A percentile compares a stretch with the other conserved stretches of the same genome.
phyloP scores from a whole-genome alignment of 1,140 invertebrate species.

The Prorops nasuta region DNA sequence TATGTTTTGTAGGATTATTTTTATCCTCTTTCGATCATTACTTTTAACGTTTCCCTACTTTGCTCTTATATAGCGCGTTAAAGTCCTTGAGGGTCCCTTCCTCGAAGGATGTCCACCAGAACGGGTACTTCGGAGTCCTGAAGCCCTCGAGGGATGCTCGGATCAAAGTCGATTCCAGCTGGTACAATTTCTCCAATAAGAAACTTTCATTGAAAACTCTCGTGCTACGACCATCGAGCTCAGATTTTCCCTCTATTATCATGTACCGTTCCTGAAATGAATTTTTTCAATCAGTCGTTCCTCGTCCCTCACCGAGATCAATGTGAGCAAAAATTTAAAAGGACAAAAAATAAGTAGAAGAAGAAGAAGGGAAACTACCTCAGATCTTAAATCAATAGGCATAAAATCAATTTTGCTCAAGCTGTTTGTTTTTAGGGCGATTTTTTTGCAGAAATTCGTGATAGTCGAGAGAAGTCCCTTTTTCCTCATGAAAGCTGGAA shows the following conservation, averaged over 20 bases:
- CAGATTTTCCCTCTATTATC: too few relatives aligned
- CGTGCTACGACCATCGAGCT: not conserved
- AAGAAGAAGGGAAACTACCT: too few relatives aligned
- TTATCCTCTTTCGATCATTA: not conserved
- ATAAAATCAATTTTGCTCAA: slow-evolving; percentile 29
- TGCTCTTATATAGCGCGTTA: slow-evolving; percentile 28
- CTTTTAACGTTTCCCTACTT: slow-evolving; percentile 16
- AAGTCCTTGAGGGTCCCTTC: slow-evolving; percentile 40
- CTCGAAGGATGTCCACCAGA: slow-evolving; percentile 46
- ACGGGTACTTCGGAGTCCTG: slow-evolving; percentile 32
- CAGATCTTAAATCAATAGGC: slow-evolving; percentile 22
- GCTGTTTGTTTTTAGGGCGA: slow-evolving; percentile 18
- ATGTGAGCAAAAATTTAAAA: too few relatives aligned
- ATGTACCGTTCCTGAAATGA: too few relatives aligned
- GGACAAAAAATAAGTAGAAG: too few relatives aligned
- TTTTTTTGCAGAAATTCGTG: slow-evolving; percentile 40
- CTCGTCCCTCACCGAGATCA: too few relatives aligned
- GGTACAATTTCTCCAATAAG: slow-evolving; percentile 28
- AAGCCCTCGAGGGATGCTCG: slow-evolving; percentile 25
- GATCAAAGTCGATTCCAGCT: slow-evolving; percentile 25
- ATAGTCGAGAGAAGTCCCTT: slow-evolving; percentile 39
- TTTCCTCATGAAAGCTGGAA: slow-evolving; percentile 39
- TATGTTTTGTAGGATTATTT: too few relatives aligned
- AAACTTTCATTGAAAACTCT: slow-evolving; percentile 27
- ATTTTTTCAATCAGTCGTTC: too few relatives aligned